Base-by-base conservation (phyloP, 2,888 invertebrate genomes). In the Perithous albicinctus region DNA sequence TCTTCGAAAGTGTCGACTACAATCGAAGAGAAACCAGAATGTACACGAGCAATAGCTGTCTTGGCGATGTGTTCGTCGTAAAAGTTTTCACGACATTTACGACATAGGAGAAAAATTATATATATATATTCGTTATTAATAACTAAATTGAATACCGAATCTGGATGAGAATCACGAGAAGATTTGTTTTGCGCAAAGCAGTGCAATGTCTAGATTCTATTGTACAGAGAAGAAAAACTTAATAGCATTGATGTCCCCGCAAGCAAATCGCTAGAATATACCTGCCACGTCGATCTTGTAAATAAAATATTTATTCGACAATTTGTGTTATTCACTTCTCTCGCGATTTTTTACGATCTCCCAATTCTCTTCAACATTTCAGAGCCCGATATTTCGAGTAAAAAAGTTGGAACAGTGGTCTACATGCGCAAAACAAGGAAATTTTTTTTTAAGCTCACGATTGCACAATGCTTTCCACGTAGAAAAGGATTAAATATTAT, bases 221-320 rank as follows among this genome's bases (percentile, higher is more conserved):
- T 56, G 63, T 54, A 54, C 46, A 63, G 48, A 63, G n/a, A 63
- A 29, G 59, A 35, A 63, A 69, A 63, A 61, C 43, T 43, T 29
- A 23, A 32, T 67, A 46, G 20, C 69, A 73, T 81, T 64, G 64
- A n/a, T n/a, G 51, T 66, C 56, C 43, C 2, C 18, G 46, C 38
- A 41, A 72, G n/a, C n/a, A 23, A 66, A 48, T n/a, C 2, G 12
- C 41, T 54, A 29, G 43, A 26, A 72, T 63, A n/a, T 48, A 38
- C 12, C 48, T 51, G 54, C 67, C 51, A 35, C 15, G 26, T 59
- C 67, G 46, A 78, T 74, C 38, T 74, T 63, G 77, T 67, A 72
- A 80, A 80, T 77, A 66, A 80, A 72, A 66, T 80, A 80, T 80
- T 80, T 80, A 73, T 80, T 80, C 61, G 43, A 61, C 15, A 51